Conservation (phyloP, 2,113 vertebrate genomes). For the Callionymus lyra region DNA sequence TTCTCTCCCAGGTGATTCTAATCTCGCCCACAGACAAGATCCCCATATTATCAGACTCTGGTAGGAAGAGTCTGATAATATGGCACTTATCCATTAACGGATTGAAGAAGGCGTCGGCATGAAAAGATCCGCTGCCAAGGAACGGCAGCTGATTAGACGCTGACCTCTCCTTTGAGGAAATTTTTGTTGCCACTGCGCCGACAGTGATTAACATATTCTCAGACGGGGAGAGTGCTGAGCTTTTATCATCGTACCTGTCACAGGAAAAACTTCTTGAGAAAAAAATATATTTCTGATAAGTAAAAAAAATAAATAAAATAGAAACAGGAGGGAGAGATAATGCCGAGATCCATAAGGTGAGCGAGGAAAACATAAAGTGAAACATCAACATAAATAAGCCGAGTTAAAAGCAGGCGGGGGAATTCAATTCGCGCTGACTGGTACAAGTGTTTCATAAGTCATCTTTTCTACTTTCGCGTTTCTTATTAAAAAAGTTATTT, state of each 20-base stretch:
- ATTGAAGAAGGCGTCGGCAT: slow-evolving; percentile 27
- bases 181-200: slow-evolving; percentile 22
- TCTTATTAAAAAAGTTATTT: slow-evolving; percentile 21
- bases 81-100: slow-evolving; percentile 37
- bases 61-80: slow-evolving; percentile 5
- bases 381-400: slow-evolving; percentile 19
- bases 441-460: slow-evolving; percentile 15
- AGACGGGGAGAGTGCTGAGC: slow-evolving; percentile 26
- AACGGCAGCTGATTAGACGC: slow-evolving; percentile 28
- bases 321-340: slow-evolving; percentile 16
- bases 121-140: slow-evolving; percentile 37
- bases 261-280: slow-evolving; percentile 22
- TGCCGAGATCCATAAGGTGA: slow-evolving; percentile 13
- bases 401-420: slow-evolving; percentile 10
- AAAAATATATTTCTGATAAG: slow-evolving; percentile 30
- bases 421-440: slow-evolving; percentile 25
- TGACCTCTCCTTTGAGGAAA: slow-evolving; percentile 49
- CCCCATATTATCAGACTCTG: too few species aligned
- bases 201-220: slow-evolving; percentile 56
- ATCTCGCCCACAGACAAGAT: too few species aligned
- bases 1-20: too few species aligned
- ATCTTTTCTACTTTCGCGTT: slow-evolving; percentile 21
- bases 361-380: slow-evolving; percentile 5
- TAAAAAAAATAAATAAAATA: slow-evolving; percentile 17
- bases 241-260: slow-evolving; percentile 37